A percentile compares a stretch with the other conserved stretches of the same genome.
These are phyloP conservation scores for Holacanthus passer DNA, from an alignment of 2,113 vertebrate species.

Conservation along the genomic window DNA sequence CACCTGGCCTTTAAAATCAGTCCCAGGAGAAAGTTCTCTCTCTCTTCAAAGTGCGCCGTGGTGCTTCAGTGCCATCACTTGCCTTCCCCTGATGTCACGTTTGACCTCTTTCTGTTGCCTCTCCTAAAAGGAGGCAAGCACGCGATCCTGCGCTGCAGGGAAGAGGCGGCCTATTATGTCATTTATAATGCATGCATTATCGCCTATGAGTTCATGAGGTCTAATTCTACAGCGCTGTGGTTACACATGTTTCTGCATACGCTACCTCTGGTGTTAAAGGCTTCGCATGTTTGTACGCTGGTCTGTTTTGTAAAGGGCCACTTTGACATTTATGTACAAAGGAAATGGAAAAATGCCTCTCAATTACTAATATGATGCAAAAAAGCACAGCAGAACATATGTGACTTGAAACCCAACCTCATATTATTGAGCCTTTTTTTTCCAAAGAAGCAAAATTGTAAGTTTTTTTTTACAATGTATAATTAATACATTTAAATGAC, in stretches of 20 bases:
- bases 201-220: slow-evolving; percentile 49
- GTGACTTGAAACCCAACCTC: background rate
- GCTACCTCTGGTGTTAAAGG: background rate
- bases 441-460: background rate
- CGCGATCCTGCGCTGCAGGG: slow-evolving; percentile 67
- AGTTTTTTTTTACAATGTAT: background rate
- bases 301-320: background rate
- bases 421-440: background rate
- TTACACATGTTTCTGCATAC: background rate
- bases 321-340: background rate
- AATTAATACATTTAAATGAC: slow-evolving; percentile 50
- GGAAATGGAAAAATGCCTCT: background rate
- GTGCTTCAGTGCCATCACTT: slow-evolving; percentile 66
- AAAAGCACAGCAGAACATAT: background rate
- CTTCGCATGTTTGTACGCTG: background rate
- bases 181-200: slow-evolving; percentile 74
- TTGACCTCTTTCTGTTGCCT: slow-evolving; percentile 81
- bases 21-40: slow-evolving; percentile 65
- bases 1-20: slow-evolving; percentile 73
- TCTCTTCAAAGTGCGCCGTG: slow-evolving; percentile 65
- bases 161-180: slow-evolving; percentile 45
- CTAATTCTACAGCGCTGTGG: slow-evolving; percentile 14
- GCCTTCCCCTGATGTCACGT: slow-evolving; percentile 76
- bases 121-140: slow-evolving; percentile 77
- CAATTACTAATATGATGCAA: background rate